Conservation (phyloP, 2,113 vertebrate genomes). For the Calonectris borealis region DNA sequence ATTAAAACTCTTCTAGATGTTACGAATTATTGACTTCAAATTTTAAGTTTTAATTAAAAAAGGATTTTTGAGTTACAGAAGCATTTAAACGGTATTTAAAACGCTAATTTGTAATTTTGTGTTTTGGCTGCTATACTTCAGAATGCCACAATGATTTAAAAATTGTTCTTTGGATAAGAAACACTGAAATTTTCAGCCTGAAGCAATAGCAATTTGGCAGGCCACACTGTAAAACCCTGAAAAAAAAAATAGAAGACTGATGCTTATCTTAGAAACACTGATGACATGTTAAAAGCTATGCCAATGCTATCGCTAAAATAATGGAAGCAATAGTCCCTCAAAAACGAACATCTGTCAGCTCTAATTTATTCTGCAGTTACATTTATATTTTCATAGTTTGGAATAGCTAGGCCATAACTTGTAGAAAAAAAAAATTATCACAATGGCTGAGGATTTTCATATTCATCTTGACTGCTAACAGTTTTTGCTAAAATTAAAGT, state of each 20-base stretch:
- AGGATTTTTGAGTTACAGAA: not conserved
- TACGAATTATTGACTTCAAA: not conserved
- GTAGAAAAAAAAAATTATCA: not conserved
- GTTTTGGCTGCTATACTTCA: not conserved
- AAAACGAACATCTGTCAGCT: slow-evolving; percentile 2
- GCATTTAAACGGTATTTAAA: not conserved
- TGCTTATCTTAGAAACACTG: slow-evolving; percentile 37
- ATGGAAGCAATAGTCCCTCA: not conserved
- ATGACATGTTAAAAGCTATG: slow-evolving; percentile 6
- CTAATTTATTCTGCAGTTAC: not conserved
- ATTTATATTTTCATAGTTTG: not conserved
- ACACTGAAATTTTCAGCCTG: not conserved
- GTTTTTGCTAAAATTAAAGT: not conserved
- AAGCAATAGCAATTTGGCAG: slow-evolving; percentile 22
- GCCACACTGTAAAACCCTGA: not conserved
- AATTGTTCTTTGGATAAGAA: slow-evolving; percentile 4
- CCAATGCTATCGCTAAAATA: not conserved
- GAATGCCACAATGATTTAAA: not conserved
- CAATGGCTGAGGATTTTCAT: not conserved
- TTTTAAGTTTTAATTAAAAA: not conserved
- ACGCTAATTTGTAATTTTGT: not conserved
- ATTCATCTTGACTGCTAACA: not conserved
- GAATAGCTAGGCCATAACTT: not conserved
- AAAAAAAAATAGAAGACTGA: not conserved
- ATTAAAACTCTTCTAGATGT: not conserved